Evolutionary conservation across 2,888 invertebrate species (phyloP), one percentile per base, ranked within the genome.

Genomic region (Trypoxylon attenuatum): DNA sequence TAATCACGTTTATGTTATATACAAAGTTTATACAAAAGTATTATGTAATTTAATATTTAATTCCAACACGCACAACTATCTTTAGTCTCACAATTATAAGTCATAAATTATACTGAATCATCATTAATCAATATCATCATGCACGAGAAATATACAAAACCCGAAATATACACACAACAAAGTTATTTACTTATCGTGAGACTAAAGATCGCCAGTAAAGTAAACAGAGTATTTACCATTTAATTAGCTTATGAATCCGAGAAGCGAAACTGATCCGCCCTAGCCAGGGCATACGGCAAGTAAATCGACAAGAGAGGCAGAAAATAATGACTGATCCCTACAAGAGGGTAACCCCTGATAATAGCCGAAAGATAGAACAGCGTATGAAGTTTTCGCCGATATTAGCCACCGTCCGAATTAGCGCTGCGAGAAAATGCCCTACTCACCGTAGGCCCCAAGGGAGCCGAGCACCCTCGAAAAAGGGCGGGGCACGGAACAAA

Each of bases 321-420:
- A 52, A 53, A 56, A 74, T 62, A 64, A 71, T 53, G 42, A 60
- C 56, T 23, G n/a, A n/a, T n/a, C n/a, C 33, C n/a, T 13, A 33
- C n/a, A n/a, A 45, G 59, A 25, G 51, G 27, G 21, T 13, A 41
- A 49, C 46, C 66, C n/a, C n/a, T n/a, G 66, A 77, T 77, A 77
- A 76, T 76, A 69, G 73, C 65, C 42, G 70, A 64, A 76, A 68
- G 77, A 74, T 70, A 73, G 65, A 68, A 69, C 73, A 61, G 73
- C 76, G 71, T 80, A 81, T 74, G 77, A 79, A 75, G 72, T 73
- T 77, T 74, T 75, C 73, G 66, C 63, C 46, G 47, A 67, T 68
- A 70, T 77, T 73, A 76, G 76, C 81, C 82, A 80, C 83, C 83
- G 79, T 83, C 80, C 79, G 82, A 83, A 83, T 84, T 83, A 84